Conservation (phyloP, 2,113 vertebrate genomes). For the Strix uralensis region DNA sequence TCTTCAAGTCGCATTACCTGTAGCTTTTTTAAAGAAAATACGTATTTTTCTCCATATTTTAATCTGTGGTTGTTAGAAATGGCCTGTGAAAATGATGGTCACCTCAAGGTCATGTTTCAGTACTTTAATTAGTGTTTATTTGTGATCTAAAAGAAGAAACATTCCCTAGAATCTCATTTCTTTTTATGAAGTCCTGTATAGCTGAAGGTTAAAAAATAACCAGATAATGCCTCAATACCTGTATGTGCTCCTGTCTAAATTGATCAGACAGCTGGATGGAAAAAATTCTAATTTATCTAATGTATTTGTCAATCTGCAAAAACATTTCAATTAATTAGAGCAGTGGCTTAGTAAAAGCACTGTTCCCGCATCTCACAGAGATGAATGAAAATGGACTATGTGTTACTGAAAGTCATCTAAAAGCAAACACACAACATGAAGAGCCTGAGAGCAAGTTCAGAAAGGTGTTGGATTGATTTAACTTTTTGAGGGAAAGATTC, state of each 20-base stretch:
- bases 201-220: conserved; percentile 10
- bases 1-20: not conserved
- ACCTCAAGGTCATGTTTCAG: not conserved
- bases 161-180: not conserved
- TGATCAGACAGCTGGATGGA: not conserved
- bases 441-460: not conserved
- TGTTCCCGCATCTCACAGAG: not conserved
- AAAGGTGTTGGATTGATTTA: not conserved
- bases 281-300: not conserved
- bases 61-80: not conserved
- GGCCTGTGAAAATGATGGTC: not conserved
- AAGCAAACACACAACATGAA: not conserved
- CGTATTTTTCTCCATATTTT: not conserved
- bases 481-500: not conserved
- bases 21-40: not conserved
- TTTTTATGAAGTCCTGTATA: not conserved
- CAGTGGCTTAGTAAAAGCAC: not conserved
- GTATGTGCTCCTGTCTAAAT: not conserved
- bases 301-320: not conserved
- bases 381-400: not conserved
- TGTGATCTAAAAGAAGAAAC: not conserved
- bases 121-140: not conserved
- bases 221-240: not conserved
- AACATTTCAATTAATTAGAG: not conserved
- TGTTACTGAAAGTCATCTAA: not conserved